Conservation (phyloP, 1,140 invertebrate genomes). For the Papilio helenus region DNA sequence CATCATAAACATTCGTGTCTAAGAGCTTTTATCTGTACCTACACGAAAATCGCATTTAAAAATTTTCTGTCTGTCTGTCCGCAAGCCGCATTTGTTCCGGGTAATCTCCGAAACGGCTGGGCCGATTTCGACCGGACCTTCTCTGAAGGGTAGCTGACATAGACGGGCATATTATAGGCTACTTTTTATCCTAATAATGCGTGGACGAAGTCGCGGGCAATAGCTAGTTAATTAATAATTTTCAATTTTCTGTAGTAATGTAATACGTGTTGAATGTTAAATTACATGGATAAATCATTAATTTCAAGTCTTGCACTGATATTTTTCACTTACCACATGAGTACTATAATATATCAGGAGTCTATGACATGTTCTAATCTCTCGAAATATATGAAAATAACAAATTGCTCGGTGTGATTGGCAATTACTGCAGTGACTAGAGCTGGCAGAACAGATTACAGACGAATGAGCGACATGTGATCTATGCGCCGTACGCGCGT, state of each 20-base stretch:
- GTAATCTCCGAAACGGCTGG: too few species aligned
- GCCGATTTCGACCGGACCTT: too few species aligned
- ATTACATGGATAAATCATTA: background rate
- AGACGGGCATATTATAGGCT: too few species aligned
- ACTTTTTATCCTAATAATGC: too few species aligned
- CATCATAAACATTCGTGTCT: background rate
- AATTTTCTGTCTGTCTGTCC: too few species aligned
- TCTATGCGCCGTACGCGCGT: constrained; percentile 22
- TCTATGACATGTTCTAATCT: background rate
- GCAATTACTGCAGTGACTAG: background rate
- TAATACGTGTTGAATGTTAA: background rate
- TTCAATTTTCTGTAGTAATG: background rate
- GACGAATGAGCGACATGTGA: constrained; percentile 33
- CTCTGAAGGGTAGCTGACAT: too few species aligned
- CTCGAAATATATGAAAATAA: constrained; percentile 6
- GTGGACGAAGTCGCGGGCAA: too few species aligned
- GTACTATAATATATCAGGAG: background rate
- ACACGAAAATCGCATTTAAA: too few species aligned
- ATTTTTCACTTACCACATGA: background rate
- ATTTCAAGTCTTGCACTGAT: background rate
- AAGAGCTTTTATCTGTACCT: too few species aligned
- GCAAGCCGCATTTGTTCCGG: too few species aligned
- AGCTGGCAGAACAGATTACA: background rate
- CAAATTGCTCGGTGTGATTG: background rate
- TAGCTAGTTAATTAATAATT: too few species aligned